Evolutionary conservation across 2,797 vertebrate genomes (phyloP).

Genomic region (Eidolon dupreanum): DNA sequence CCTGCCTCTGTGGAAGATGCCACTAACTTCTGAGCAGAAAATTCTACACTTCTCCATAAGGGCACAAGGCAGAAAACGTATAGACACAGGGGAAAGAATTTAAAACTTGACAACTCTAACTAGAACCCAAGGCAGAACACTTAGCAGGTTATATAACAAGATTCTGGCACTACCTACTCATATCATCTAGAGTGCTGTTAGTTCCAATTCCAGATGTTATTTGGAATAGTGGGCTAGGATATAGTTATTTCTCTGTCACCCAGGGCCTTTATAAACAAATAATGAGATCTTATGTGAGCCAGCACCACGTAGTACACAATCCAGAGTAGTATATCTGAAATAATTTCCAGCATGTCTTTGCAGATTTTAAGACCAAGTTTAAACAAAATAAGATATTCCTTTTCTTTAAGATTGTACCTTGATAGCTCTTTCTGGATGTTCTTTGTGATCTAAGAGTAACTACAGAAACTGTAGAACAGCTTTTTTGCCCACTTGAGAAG

Average conservation of each 20-base stretch:
- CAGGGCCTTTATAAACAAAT: conserved; percentile 9
- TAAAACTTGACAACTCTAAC: not conserved
- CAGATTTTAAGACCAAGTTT: conserved; percentile 41
- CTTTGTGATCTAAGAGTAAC: not conserved
- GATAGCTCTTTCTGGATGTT: not conserved
- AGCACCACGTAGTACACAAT: not conserved
- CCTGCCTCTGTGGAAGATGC: not conserved
- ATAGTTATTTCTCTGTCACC: not conserved
- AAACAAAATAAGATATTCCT: not conserved
- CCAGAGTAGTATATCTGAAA: not conserved
- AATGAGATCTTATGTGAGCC: not conserved
- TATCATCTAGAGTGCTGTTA: conserved; percentile 17
- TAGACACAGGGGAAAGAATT: not conserved
- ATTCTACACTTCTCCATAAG: not conserved
- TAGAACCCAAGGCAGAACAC: conserved; percentile 19
- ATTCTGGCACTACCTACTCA: conserved; percentile 4
- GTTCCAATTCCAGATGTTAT: not conserved
- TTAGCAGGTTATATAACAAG: conserved; percentile 2
- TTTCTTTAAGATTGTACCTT: not conserved
- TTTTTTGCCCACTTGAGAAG: not conserved
- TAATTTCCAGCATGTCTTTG: conserved; percentile 8
- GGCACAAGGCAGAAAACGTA: conserved; percentile 24
- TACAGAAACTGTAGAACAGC: not conserved
- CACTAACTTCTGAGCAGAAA: not conserved
- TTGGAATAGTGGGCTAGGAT: not conserved